These are phyloP conservation scores for Pipistrellus nathusii DNA, from an alignment of 2,797 vertebrate genomes.

Conservation along the genomic window DNA sequence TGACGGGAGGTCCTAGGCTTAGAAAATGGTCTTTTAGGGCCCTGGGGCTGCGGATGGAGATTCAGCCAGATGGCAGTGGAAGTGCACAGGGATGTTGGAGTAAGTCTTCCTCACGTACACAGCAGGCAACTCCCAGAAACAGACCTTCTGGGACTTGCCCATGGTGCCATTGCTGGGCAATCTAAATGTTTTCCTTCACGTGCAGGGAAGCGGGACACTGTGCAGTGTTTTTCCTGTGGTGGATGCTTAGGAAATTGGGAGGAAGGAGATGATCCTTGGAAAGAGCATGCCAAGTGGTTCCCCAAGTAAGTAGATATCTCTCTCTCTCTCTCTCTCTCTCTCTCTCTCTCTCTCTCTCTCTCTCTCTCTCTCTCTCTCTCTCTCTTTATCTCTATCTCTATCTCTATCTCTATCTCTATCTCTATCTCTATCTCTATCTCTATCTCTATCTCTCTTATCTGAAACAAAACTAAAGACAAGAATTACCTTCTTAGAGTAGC, in stretches of 20 bases:
- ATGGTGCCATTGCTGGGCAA: not conserved
- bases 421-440: not conserved
- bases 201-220: constrained; percentile 92
- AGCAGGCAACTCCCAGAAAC: not conserved
- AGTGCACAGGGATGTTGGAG: not conserved
- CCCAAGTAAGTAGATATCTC: constrained; percentile 89
- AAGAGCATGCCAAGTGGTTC: constrained; percentile 97
- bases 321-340: not conserved
- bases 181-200: not conserved
- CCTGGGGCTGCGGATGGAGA: not conserved
- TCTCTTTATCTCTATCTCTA: too few relatives aligned
- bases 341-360: not conserved
- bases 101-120: not conserved
- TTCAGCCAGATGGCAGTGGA: not conserved
- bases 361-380: not conserved
- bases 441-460: not conserved
- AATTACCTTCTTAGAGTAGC: not conserved
- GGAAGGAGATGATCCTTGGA: constrained; percentile 95
- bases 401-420: not conserved
- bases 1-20: not conserved
- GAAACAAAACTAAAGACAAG: not conserved
- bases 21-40: not conserved
- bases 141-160: not conserved
- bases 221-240: constrained; percentile 95
- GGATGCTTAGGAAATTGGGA: constrained; percentile 96